Base-by-base conservation (phyloP, 2,888 invertebrate species). In the Dorcus parallelipipedus region DNA sequence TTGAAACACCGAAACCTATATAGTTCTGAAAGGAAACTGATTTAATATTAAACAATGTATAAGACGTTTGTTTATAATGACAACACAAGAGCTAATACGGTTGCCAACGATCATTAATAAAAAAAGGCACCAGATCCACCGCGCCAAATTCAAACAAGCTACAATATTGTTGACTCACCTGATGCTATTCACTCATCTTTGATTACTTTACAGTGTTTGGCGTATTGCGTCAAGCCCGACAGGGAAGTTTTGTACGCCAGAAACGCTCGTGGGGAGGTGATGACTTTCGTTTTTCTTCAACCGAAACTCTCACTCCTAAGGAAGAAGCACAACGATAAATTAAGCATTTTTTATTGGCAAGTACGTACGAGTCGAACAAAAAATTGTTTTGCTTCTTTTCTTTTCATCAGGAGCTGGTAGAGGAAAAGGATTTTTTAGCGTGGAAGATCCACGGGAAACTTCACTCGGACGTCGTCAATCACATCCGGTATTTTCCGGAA, bases 331-430 rank as follows among this genome's bases (percentile, higher is more conserved):
- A 77, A 81, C 2, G 85, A 85, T 60, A 79, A 79, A 62, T 76
- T 83, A 52, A 83, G 81, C 61, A 78, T 81, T 47, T 85, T 83
- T 69, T 85, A 83, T 66, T 86, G 86, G 86, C 80, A 79, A 78
- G 86, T 86, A 72, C 74, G 45, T n/a, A 51, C 9, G 38, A 9
- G 54, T 56, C 45, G 55, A 40, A 20, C 39, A 43, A 42, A 40
- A 48, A n/a, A 23, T 41, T n/a, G 6, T 26, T 42, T 20, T 20
- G 33, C n/a, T 54, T 38, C 9, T 3, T 56, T 4, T 23, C 17
- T 4, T 58, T 58, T 38, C 74, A 72, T 49, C 58, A 85, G 84
- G 85, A 85, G 69, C 67, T 87, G 7, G 71, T 79, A 2, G 73
- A 79, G 1, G 79, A 86, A 69, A 78, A 79, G 0, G 77, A 80